phyloP scores from a whole-genome alignment of 2,113 vertebrate species.

The Cephalopholis sonnerati region DNA sequence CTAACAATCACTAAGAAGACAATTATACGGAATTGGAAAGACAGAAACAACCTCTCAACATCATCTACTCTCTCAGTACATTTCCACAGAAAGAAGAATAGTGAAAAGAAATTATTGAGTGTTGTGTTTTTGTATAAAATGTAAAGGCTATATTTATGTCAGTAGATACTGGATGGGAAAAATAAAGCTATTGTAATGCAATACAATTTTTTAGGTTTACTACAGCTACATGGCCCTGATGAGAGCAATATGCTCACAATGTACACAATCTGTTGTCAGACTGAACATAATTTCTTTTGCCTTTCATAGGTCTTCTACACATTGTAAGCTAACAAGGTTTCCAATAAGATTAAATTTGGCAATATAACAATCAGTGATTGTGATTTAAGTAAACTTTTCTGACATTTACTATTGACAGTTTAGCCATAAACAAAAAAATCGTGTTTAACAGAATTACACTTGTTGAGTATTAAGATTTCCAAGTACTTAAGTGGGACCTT shows the following conservation, averaged over 20 bases:
- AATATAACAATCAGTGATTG: background rate
- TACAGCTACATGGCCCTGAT: background rate
- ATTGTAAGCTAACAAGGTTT: background rate
- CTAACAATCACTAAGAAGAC: no score
- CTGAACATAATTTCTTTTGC: background rate
- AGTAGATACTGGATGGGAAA: background rate
- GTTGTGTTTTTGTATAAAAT: no score
- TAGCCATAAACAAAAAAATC: slow-evolving; percentile 3
- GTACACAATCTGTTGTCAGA: background rate
- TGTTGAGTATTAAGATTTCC: slow-evolving; percentile 44
- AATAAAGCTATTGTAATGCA: background rate
- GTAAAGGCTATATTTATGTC: no score
- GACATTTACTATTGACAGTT: background rate
- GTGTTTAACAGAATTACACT: slow-evolving; percentile 2
- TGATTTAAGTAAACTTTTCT: background rate
- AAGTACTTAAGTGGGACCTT: slow-evolving; percentile 14
- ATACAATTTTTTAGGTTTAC: background rate
- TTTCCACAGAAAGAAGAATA: no score
- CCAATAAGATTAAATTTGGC: background rate
- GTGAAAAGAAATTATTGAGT: no score
- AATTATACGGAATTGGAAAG: no score
- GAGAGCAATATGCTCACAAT: background rate
- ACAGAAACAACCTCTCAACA: no score
- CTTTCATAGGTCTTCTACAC: background rate
- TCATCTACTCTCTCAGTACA: no score